Evolutionary conservation across 2,888 invertebrate species (phyloP).

Genomic region (Watsonalla binaria): DNA sequence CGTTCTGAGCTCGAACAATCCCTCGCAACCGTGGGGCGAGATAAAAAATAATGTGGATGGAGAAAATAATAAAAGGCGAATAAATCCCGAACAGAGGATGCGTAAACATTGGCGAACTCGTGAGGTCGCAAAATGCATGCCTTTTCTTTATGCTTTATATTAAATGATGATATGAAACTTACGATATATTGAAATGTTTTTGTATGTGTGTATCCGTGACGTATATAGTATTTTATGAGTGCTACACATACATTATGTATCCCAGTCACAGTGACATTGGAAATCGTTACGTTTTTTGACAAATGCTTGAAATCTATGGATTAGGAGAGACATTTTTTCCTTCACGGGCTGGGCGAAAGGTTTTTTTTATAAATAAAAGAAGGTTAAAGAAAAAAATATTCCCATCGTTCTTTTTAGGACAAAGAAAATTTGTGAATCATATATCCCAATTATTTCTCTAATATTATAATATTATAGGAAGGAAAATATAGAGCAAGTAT

Average conservation of each 20-base stretch:
- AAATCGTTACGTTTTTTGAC: too few species aligned
- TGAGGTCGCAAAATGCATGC: not conserved
- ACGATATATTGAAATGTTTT: not conserved
- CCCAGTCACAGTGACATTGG: too few species aligned
- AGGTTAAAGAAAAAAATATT: too few species aligned
- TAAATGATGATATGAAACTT: not conserved
- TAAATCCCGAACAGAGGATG: slow-evolving; percentile 38
- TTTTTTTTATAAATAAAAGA: too few species aligned
- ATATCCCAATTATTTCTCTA: not conserved
- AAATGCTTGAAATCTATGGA: too few species aligned
- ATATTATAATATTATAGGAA: not conserved
- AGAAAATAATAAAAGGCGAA: slow-evolving; percentile 42
- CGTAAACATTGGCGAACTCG: slow-evolving; percentile 36
- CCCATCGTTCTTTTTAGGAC: too few species aligned
- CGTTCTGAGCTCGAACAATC: not conserved
- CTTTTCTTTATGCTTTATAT: not conserved
- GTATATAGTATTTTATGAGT: too few species aligned
- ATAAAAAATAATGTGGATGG: slow-evolving; percentile 30
- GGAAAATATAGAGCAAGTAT: not conserved
- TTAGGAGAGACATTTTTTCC: too few species aligned
- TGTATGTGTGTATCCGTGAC: too few species aligned
- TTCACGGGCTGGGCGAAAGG: too few species aligned
- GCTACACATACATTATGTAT: too few species aligned
- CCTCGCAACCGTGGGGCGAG: slow-evolving; percentile 11
- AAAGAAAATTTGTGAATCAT: too few species aligned